Evolutionary conservation across 2,888 invertebrate genomes (phyloP), one percentile per base, ranked within the genome.

Genomic region (Leptopilina drosophilae): DNA sequence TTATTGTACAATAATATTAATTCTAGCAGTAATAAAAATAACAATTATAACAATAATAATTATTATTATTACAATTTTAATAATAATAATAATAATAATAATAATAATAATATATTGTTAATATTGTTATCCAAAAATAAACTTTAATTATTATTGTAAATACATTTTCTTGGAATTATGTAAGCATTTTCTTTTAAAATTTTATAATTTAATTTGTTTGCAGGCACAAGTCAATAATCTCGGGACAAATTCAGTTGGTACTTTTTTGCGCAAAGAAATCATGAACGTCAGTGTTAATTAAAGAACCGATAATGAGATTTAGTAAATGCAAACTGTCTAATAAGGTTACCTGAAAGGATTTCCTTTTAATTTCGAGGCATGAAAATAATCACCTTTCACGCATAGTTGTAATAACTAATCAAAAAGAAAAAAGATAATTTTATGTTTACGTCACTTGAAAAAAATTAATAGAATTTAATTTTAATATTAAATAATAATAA

Each of bases 261-360:
- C 8, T 62, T 20, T 8, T 62, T 62, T 15, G 49, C 62, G 49
- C 62, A 20, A 9, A 20, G 62, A 62, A 62, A 62, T 62, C 9
- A 62, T 62, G 62, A 62, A 62, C 20, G 62, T 62, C 62, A 62
- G 15, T 62, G 15, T 62, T 62, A 62, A 62, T 62, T 62, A 62
- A 62, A n/a, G 62, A 62, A 62, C 62, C 9, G 62, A 62, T 62
- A 62, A 62, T 62, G 62, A 62, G 62, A 62, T 62, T 62, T 62
- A 20, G 8, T 9, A 62, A 62, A 62, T 62, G 20, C 20, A 8
- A 20, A 20, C 15, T 20, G 20, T 62, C 59, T 59, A 59, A 59
- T 15, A 59, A 15, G 59, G 59, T 59, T 59, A 15, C 15, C 59
- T 62, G 15, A 62, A 62, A 62, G 62, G 20, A 62, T 15, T 59